phyloP scores from a whole-genome alignment of 2,888 invertebrate genomes.

The Chrysomela aeneicollis region DNA sequence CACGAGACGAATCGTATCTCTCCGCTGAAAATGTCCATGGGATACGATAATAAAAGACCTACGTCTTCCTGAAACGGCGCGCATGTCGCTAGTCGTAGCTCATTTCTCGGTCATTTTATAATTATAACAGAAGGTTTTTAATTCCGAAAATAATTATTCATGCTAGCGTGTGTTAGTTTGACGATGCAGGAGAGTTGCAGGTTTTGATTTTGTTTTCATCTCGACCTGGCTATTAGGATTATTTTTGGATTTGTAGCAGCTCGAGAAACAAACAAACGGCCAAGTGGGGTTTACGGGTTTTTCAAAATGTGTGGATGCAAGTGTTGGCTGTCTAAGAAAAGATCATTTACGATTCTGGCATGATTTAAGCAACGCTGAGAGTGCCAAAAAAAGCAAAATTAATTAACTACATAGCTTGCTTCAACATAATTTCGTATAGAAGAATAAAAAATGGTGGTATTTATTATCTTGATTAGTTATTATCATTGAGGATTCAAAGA shows the following conservation, averaged over 20 bases:
- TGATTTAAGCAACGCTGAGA: neutral
- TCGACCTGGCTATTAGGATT: slow-evolving; percentile 32
- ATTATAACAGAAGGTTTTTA: slow-evolving; percentile 49
- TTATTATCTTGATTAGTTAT: too few relatives aligned
- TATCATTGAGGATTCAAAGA: too few relatives aligned
- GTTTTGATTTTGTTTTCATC: slow-evolving; percentile 35
- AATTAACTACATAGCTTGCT: too few relatives aligned
- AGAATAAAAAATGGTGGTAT: too few relatives aligned
- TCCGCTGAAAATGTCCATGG: slow-evolving; percentile 36
- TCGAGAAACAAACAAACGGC: slow-evolving; percentile 20
- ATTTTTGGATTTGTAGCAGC: slow-evolving; percentile 31
- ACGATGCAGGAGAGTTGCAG: slow-evolving; percentile 32
- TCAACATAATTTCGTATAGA: too few relatives aligned
- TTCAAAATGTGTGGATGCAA: slow-evolving; percentile 16
- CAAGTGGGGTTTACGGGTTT: slow-evolving; percentile 12
- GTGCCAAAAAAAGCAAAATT: neutral
- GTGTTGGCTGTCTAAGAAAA: neutral
- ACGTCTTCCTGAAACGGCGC: slow-evolving; percentile 24
- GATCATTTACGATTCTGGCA: neutral
- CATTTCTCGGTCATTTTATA: slow-evolving; percentile 17
- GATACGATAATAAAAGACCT: slow-evolving; percentile 32
- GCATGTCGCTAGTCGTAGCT: slow-evolving; percentile 31
- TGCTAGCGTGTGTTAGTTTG: slow-evolving; percentile 39
- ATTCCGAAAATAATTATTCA: slow-evolving; percentile 53
- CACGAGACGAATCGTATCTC: slow-evolving; percentile 43